Evolutionary conservation across 92 coral and sea anemone genomes (phyloP).

Genomic region (Epizoanthus scotinus): DNA sequence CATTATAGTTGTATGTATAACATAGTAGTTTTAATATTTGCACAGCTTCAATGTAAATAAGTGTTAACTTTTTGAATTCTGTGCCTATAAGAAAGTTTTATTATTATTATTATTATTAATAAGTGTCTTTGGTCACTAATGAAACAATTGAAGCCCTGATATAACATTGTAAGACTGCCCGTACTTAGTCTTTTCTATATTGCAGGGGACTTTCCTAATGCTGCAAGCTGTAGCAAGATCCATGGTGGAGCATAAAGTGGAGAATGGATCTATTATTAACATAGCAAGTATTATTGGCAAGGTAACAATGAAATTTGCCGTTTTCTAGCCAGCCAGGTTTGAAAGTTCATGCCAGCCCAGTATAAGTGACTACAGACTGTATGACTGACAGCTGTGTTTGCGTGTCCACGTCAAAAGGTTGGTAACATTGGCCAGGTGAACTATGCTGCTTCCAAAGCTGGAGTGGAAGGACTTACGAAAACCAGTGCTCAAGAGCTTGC

Average conservation of each 20-base stretch:
- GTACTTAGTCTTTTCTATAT: conserved; percentile 9
- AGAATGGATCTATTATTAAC: conserved; percentile 87
- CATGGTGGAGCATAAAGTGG: conserved; percentile 81
- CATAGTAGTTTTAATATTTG: no score
- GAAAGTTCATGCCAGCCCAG: no score
- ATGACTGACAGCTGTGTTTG: no score
- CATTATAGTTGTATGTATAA: no score
- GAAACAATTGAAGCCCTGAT: no score
- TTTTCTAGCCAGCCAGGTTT: not conserved
- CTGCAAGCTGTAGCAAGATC: conserved; percentile 80
- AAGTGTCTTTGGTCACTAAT: no score
- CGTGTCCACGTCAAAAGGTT: conserved; percentile 49
- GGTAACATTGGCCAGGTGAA: conserved; percentile 98
- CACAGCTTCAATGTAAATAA: no score
- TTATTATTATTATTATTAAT: no score
- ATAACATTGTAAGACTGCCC: not conserved
- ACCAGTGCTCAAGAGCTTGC: conserved; percentile 93
- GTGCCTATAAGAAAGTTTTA: no score
- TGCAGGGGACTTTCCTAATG: conserved; percentile 91
- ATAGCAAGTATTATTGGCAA: conserved; percentile 88
- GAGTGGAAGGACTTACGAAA: conserved; percentile 88
- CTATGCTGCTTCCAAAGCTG: conserved; percentile 96
- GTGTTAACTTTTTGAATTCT: no score
- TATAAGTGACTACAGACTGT: no score
- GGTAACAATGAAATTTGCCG: conserved; percentile 47